Base-by-base conservation (phyloP, 1,140 invertebrate genomes). In the Aphaenogaster rudis region DNA sequence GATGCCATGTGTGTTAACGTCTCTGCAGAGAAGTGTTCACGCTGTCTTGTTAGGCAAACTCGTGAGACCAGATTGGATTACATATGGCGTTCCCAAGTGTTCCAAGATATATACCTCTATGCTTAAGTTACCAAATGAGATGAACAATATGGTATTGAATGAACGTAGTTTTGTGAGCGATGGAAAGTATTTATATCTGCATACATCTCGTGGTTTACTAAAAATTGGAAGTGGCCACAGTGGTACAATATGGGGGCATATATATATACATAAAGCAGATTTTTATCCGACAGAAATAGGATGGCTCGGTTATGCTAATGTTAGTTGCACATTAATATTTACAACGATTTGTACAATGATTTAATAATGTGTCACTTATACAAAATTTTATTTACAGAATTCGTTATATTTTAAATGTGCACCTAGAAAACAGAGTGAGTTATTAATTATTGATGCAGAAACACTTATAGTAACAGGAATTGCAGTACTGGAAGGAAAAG, bases 221-320 rank as follows among this genome's bases (percentile, higher is more conserved):
- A 99, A 99, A 96, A 97, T 99, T 90, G 99, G 99, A 8, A 98
- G 98, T 88, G 99, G 99, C 28, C 99, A 98, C 95, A 97, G 97
- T 57, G 98, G 97, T 88, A 99, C 98, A 13, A 96, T 98, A 86
- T 98, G 97, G 96, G 98, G 98, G 45, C 97, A 98, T 94, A 95
- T 99, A 54, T 98, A 99, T 94, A 95, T 97, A 86, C 97, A 97
- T 91, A 98, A 98, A 94, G 96, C 97, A 61, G 97, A 98, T 94
- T 98, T 98, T 94, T 98, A 98, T 94, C 96, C 97, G 36, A 96
- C 96, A 80, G 97, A 98, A 97, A 92, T 96, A 88, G 98, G 98
- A 72, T 98, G 98, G 97, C 95, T 99, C 72, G 98, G 98, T 36
- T 98, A 96, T 96, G 98, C 98, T 93, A 97, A 97, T 95, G 98